Conservation (phyloP, 2,888 invertebrate species). For the Fissipunctia ypsillon region DNA sequence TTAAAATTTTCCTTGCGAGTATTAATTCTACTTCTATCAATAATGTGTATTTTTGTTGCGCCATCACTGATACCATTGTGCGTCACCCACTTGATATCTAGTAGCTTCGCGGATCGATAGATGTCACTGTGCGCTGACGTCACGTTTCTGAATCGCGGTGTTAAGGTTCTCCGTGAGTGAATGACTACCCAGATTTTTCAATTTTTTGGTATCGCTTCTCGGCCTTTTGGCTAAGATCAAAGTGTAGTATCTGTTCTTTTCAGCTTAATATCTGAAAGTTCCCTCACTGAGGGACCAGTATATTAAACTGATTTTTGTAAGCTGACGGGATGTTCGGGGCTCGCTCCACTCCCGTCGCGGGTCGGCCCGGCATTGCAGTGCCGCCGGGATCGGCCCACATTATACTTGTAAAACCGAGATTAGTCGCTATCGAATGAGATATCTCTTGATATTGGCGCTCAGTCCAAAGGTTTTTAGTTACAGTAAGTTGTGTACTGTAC, state of each 20-base stretch:
- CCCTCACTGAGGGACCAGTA: conserved; percentile 58
- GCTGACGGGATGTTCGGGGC: conserved; percentile 54
- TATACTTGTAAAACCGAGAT: neutral
- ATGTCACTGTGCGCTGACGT: conserved; percentile 44
- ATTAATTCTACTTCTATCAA: neutral
- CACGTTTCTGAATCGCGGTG: conserved; percentile 51
- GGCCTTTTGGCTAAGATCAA: conserved; percentile 60
- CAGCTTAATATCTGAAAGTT: conserved; percentile 60
- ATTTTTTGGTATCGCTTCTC: conserved; percentile 37
- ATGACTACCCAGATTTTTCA: conserved; percentile 16
- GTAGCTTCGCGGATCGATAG: conserved; percentile 5
- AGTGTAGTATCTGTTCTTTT: conserved; percentile 59
- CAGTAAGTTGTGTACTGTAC: no score
- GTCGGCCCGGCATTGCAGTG: conserved; percentile 57
- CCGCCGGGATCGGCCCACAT: conserved; percentile 53
- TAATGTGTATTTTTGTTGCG: conserved; percentile 1
- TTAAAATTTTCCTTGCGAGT: no score
- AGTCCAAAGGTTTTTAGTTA: no score
- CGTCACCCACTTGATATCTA: conserved; percentile 8
- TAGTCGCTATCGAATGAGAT: neutral
- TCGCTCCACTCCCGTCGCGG: conserved; percentile 58
- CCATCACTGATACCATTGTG: neutral
- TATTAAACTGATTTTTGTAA: conserved; percentile 56
- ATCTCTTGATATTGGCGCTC: no score
- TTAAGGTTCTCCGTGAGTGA: conserved; percentile 40